Evolutionary conservation across 53 echinoderm and acorn worm species (phyloP), one percentile per base, ranked within the genome.

Genomic region (Zoroaster sp.): DNA sequence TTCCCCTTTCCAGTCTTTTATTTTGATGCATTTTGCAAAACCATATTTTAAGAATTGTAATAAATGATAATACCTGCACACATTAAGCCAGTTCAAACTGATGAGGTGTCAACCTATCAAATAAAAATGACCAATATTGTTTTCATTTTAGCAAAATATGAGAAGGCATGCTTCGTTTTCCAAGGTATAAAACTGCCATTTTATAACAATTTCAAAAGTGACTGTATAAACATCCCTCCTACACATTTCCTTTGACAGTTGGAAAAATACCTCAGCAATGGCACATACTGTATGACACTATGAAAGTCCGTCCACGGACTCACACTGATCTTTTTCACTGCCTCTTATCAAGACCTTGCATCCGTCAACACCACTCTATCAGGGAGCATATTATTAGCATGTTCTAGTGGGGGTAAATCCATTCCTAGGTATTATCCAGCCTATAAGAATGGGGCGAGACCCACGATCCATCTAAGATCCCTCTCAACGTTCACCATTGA

Each of bases 271-370:
- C 47, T 13, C 70, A 0, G 7, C 71, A 47, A 47, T 20, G 35
- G 9, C 31, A 34, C 71, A 66, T 81, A 83, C 45, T 83, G 70
- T 45, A 44, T 85, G 69, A 69, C 69, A 71, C 52, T 0, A 14
- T 69, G 23, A n/a, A 70, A 70, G 71, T 85, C 85, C 42, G 33
- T 38, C 63, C 21, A 33, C 79, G 39, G 79, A 79, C 59, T 79
- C 79, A 33, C 34, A 18, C 59, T 17, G 63, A 79, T 79, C 53
- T 18, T 79, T 51, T 79, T 44, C 59, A 79, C 38, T 35, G 63
- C 52, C 54, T 4, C 49, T 79, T 79, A 40, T 33, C 38, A 35
- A 37, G 71, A 71, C 35, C 35, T 34, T 59, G 28, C 63, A 67
- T 40, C 82, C 18, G 35, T 66, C 15, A 13, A 43, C 66, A 66